Base-by-base conservation (phyloP, 2,113 vertebrate genomes). In the Balaenoptera acutorostrata region DNA sequence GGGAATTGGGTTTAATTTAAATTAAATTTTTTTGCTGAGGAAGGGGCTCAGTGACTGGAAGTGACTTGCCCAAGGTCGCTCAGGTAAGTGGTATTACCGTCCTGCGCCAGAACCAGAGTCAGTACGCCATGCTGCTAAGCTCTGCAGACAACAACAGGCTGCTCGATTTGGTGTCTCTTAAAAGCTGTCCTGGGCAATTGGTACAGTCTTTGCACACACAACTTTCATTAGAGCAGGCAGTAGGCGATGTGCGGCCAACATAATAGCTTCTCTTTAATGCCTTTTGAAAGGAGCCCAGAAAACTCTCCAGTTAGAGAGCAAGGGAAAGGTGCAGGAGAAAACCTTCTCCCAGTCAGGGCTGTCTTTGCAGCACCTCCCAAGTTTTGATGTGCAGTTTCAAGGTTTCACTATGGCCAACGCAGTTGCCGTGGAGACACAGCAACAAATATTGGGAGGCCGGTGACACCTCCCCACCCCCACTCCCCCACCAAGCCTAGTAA, bases 381-480 rank as follows among this genome's bases (percentile, higher is more conserved):
- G 77, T 98, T 98, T 99, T 80, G 1, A 98, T 97, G 97, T 95
- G 90, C 77, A 84, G 97, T 98, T 99, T 99, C 97, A 97, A 97
- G 98, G 98, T 99, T 99, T 99, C 98, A 98, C 96, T 96, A 77
- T 97, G 98, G 97, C 97, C 98, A 98, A 98, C 29, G 98, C 94
- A 87, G 99, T 99, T 99, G 98, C 99, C 98, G 93, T 98, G 99
- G 98, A 98, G 98, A 99, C 98, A 93, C 77, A 99, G 98, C 98
- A 99, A 99, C 99, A 99, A 99, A 99, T 99, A 99, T 99, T 99
- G 99, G 98, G 98, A 99, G 97, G 98, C 99, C 88, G 88, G 99
- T 99, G 98, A 99, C 99, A 99, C 99, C 99, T 99, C 99, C 99
- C 57, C 72, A 18, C 31, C 29, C 11, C 87, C 97, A 98, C 49